These are phyloP conservation scores for Antechinus stuartii DNA, from an alignment of 2,113 vertebrate species.

Conservation along the genomic window DNA sequence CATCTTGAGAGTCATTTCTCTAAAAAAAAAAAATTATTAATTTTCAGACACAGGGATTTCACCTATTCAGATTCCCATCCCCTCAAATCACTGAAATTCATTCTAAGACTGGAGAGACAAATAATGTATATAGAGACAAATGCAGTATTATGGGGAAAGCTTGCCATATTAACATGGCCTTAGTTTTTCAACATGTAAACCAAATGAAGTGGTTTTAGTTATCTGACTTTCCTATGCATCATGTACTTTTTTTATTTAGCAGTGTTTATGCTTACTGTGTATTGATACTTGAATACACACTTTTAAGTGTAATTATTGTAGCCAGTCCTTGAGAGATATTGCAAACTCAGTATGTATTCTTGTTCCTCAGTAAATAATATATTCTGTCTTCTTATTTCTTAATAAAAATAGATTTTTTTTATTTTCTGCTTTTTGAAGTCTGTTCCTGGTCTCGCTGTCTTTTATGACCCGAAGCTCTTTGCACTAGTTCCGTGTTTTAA, in stretches of 20 bases:
- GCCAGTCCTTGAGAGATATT: slow-evolving; percentile 75
- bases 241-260: slow-evolving; percentile 73
- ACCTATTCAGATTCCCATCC: neutral
- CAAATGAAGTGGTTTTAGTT: slow-evolving; percentile 52
- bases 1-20: slow-evolving; percentile 53
- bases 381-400: slow-evolving; percentile 81
- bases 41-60: neutral
- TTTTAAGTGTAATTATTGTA: slow-evolving; percentile 73
- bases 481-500: slow-evolving; percentile 74
- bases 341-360: slow-evolving; percentile 72
- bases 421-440: slow-evolving; percentile 72
- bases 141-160: slow-evolving; percentile 59
- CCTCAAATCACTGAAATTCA: neutral
- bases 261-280: slow-evolving; percentile 76
- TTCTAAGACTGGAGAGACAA: neutral
- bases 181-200: slow-evolving; percentile 64
- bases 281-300: slow-evolving; percentile 82
- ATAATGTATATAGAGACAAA: neutral
- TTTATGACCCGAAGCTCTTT: slow-evolving; percentile 66
- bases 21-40: slow-evolving; percentile 50
- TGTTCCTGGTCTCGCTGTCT: slow-evolving; percentile 60
- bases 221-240: slow-evolving; percentile 71
- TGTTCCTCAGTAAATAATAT: slow-evolving; percentile 71
- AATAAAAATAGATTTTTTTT: slow-evolving; percentile 56
- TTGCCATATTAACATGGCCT: slow-evolving; percentile 42